Base-by-base conservation (phyloP, 2,113 vertebrate species). In the Diadophis punctatus region DNA sequence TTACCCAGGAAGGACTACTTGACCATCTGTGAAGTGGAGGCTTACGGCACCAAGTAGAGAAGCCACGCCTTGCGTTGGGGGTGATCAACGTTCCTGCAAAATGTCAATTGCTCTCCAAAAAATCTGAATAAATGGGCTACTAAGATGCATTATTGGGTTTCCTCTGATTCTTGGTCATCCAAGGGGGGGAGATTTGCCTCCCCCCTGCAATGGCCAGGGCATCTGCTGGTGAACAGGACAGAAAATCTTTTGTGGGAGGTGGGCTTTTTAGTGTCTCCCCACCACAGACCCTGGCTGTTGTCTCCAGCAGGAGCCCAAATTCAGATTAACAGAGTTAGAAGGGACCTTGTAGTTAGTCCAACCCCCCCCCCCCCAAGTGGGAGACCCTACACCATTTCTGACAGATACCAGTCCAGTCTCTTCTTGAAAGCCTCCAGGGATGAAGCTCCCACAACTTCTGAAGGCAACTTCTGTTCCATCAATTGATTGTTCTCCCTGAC, bases 1-100 rank as follows among this genome's bases (percentile, higher is more conserved):
- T 20, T 80, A 18, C 60, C 14, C 0, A 2, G 34, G 16, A 3
- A 8, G 16, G 0, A 9, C 16, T 80, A 39, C 68, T 0, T 80
- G 6, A 39, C 34, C 18, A 0, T 80, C 6, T 80, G 68, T 20
- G 68, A 80, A 34, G 6, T 80, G 68, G 68, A 39, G 34, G 68
- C 1, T 7, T 80, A 80, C 1, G 16, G 34, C 34, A 3, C 2
- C 18, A 18, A 39, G 34, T 39, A 80, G 34, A 80, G 68, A 22
- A 20, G 1, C 18, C 68, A 39, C 0, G 16, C 6, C 68, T 80
- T 1, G 34, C 2, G 0, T 20, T 8, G 34, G 34, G 34, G n/a
- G 14, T 0, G 2, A 14, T 8, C n/a, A 18, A 20, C 2, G 2
- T 14, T 39, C 68, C 68, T 22, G 3, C 7, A 0, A 80, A 80